These are phyloP conservation scores for Terrapene triunguis DNA, from an alignment of 2,113 vertebrate species.

Conservation along the genomic window DNA sequence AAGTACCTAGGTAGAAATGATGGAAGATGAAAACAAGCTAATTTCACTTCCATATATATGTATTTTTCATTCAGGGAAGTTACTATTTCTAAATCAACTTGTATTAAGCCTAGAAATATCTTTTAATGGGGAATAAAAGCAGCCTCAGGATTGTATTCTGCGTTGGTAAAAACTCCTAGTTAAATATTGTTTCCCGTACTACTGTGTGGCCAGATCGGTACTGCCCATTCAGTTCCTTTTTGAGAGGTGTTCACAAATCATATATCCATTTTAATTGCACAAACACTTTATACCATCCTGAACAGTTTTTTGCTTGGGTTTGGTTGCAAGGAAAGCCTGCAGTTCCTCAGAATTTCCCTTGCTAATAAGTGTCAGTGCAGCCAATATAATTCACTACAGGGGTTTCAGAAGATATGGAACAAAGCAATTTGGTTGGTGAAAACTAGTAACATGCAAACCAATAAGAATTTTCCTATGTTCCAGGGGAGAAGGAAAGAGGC, in stretches of 20 bases:
- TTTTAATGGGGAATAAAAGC: neutral
- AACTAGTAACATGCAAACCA: neutral
- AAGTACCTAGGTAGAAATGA: neutral
- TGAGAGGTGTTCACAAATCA: neutral
- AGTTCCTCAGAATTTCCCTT: neutral
- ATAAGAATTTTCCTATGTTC: neutral
- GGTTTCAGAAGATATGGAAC: neutral
- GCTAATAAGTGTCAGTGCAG: neutral
- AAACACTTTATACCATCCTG: neutral
- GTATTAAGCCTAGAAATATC: neutral
- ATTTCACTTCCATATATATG: neutral
- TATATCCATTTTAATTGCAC: neutral
- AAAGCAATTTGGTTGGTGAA: neutral
- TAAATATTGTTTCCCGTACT: neutral
- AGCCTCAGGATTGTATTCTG: neutral
- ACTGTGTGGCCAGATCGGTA: neutral
- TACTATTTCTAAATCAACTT: neutral
- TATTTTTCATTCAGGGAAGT: neutral
- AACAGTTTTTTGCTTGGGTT: neutral
- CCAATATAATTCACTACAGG: neutral
- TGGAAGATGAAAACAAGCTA: neutral
- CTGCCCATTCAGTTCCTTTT: neutral
- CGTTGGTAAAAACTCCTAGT: neutral
- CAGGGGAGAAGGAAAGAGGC: accelerated
- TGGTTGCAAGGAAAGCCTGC: constrained; percentile 1